Evolutionary conservation across 2,888 invertebrate genomes (phyloP).

Genomic region (Morpho helenor): DNA sequence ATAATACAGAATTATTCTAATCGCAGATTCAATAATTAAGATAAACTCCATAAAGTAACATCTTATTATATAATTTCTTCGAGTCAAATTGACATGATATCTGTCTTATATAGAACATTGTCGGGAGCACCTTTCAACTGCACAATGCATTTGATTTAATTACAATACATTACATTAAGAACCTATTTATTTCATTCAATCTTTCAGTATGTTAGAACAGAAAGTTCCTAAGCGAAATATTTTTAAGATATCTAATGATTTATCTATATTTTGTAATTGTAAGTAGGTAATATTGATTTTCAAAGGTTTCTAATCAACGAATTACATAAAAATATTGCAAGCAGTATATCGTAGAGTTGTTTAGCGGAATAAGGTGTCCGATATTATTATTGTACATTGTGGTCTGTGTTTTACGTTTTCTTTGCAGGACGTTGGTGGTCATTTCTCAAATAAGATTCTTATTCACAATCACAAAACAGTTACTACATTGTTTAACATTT

Average conservation of each 20-base stretch:
- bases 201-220: conserved; percentile 58
- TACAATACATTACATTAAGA: neutral
- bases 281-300: conserved; percentile 61
- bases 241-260: conserved; percentile 53
- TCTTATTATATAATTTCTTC: too few relatives aligned
- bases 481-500: too few relatives aligned
- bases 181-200: conserved; percentile 10
- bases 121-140: neutral
- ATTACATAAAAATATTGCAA: conserved; percentile 53
- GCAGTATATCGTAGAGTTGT: conserved; percentile 3
- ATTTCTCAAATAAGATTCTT: too few relatives aligned
- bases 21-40: too few relatives aligned
- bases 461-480: too few relatives aligned
- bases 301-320: conserved; percentile 76
- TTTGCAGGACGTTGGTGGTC: too few relatives aligned
- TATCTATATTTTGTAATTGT: conserved; percentile 59
- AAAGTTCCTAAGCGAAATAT: conserved; percentile 71
- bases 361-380: conserved; percentile 1
- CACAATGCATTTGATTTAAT: conserved; percentile 1
- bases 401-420: too few relatives aligned
- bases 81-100: too few relatives aligned
- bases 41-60: too few relatives aligned
- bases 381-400: neutral
- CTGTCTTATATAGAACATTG: neutral
- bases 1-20: too few relatives aligned